Evolutionary conservation across 2,797 vertebrate genomes (phyloP), one percentile per base, ranked within the genome.

Genomic region (Sebastes nivosus): DNA sequence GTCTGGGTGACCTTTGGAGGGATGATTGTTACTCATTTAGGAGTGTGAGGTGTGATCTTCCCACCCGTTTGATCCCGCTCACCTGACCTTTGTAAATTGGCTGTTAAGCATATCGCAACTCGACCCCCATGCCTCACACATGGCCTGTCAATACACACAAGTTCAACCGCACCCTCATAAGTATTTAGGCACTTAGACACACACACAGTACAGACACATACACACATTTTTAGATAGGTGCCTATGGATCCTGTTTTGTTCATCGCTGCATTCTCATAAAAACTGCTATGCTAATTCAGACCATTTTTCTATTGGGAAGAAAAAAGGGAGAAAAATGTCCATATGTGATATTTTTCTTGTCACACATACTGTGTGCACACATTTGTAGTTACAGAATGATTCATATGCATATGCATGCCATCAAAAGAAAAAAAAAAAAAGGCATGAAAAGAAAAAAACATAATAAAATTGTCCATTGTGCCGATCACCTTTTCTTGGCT

Each of bases 21-120:
- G 93, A 94, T 93, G 95, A 95, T 96, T 96, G 95, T 95, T 96
- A 95, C 95, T 95, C 95, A 95, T 96, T 96, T 95, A 95, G 94
- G 94, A 95, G 93, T 95, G 93, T 93, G 94, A 96, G 96, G 93
- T 94, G 95, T 95, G 95, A 96, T 96, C 94, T 95, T 95, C 95
- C 92, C 94, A 94, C 94, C 94, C 92, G 81, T 95, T 96, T 96
- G 95, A 96, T 96, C 94, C 93, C 88, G 81, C 95, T 94, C 94
- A 95, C 95, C 94, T 96, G 95, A 96, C 96, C 96, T 96, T 96
- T 96, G 96, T 96, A 96, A 96, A 96, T 96, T 96, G 96, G 95
- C 96, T 96, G 95, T 96, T 96, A 95, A 96, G 95, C 95, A 96
- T 94, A 96, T 94, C 94, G 92, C 91, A 91, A 91, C 93, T 94